Base-by-base conservation (phyloP, 2,113 vertebrate genomes). In the Meles meles region DNA sequence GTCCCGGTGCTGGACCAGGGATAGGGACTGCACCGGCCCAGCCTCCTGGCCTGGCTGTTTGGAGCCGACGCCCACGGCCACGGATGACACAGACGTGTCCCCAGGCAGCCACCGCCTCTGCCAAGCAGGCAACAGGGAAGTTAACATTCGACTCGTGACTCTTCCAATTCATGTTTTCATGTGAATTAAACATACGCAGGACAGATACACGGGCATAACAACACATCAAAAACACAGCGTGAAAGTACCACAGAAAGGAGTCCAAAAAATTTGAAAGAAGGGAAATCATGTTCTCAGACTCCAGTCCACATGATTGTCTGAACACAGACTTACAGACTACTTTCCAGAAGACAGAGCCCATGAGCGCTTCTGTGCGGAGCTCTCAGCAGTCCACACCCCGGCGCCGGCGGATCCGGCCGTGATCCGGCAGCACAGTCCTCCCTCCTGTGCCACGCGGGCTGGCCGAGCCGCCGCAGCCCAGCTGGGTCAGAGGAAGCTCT, bases 161-260 rank as follows among this genome's bases (percentile, higher is more conserved):
- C 39, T 25, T 25, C 42, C 79, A 82, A 85, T 67, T 92, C 52
- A 67, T 42, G 49, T 77, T 76, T 96, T 85, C 80, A 57, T 23
- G 63, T 87, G 88, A 97, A 83, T 90, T 49, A 95, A 92, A 96
- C 52, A 96, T 44, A 34, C 6, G 34, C 89, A 90, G 55, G 47
- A 94, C 17, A 96, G 25, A 96, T 15, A 93, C 7, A 87, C 17
- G 72, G 74, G 55, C 49, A 61, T 77, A 52, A 77, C 47, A 86
- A 74, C 86, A 21, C 18, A 92, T 23, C 29, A 65, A 80, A 67
- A 96, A 92, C 79, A 97, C 83, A 96, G 92, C 37, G 42, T 80
- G 17, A 82, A 96, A 82, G 88, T 61, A 88, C 21, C 37, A 42
- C 88, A 80, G 39, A 92, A 93, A 79, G 79, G 25, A 92, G 23